Percentiles rank a stretch among this genome's conserved stretches.
Evolutionary conservation across 37 sponge, comb jelly and placozoan genomes (phyloP).

Genomic region (Geodia barretti): DNA sequence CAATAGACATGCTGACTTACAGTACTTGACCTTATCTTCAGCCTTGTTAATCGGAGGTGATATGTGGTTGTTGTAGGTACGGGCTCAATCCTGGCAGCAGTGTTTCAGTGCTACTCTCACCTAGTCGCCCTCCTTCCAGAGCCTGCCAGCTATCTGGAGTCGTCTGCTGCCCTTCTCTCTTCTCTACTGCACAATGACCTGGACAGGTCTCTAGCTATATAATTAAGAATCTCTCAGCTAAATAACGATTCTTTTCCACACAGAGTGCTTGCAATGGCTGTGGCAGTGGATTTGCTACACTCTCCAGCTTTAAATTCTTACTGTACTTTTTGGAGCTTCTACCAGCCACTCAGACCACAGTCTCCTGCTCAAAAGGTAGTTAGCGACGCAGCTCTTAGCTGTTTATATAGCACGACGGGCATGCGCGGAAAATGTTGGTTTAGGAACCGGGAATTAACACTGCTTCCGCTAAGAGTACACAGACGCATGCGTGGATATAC

Average conservation of each 20-base stretch:
- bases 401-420: no score
- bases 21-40: no score
- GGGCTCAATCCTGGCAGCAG: neutral
- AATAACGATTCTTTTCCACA: neutral
- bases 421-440: no score
- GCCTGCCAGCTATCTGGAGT: neutral
- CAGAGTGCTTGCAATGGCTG: neutral
- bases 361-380: neutral
- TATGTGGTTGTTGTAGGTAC: no score
- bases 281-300: slow-evolving; percentile 11
- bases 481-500: no score
- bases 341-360: slow-evolving; percentile 12
- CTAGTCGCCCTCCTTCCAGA: slow-evolving; percentile 16
- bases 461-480: no score
- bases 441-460: no score
- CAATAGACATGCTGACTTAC: no score
- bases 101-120: slow-evolving; percentile 2
- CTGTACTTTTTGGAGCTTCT: slow-evolving; percentile 7
- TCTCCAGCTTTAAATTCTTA: neutral
- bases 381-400: no score
- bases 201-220: no score
- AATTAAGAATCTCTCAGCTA: no score
- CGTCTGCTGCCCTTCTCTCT: slow-evolving; percentile 9
- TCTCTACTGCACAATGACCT: neutral
- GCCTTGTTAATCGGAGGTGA: no score